Evolutionary conservation across 2,113 vertebrate genomes (phyloP), one percentile per base, ranked within the genome.

Genomic region (Campylomormyrus numenius): DNA sequence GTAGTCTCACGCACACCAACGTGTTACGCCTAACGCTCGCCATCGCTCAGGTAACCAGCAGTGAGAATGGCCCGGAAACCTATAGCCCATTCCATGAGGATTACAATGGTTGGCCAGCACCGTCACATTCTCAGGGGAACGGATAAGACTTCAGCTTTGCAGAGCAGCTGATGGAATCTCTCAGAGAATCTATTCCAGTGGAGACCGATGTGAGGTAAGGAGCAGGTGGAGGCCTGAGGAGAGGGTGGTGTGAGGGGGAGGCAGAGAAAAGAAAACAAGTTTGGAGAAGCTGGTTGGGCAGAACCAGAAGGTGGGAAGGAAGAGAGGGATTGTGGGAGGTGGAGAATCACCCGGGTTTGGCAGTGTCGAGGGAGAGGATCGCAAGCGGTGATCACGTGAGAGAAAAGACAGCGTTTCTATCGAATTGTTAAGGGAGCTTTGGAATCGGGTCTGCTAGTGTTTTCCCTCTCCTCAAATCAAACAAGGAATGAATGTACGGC

Each of bases 401-500:
- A 42, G 74, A 42, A 15, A 77, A 17, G 31, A 70, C 9, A 31
- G 39, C 0, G 13, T 17, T 13, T 77, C 35, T 66, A 27, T 66
- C 1, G 10, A 27, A 27, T 27, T 66, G 62, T 27, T 27, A 66
- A 31, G 62, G 62, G n/a, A 70, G 62, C 8, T 86, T 86, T 27
- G 10, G 42, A 50, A 6, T 50, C 13, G n/a, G n/a, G 31, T 42
- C 35, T 56, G 15, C 27, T 56, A 31, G 27, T 70, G 10, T 70
- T 70, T 70, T 70, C n/a, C 62, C 10, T 27, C 62, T 31, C 0
- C 10, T 70, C 3, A 13, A 10, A 70, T 70, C n/a, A 70, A 10
- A 66, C 7, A 24, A 84, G 84, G 17, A 89, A 21, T 85, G 27
- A 90, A 52, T 90, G 50, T 87, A 88, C 62, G 84, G 46, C n/a